Percentiles rank a stretch among this genome's conserved stretches.
phyloP scores from a whole-genome alignment of 2,797 vertebrate species.

The Sciurus carolinensis region DNA sequence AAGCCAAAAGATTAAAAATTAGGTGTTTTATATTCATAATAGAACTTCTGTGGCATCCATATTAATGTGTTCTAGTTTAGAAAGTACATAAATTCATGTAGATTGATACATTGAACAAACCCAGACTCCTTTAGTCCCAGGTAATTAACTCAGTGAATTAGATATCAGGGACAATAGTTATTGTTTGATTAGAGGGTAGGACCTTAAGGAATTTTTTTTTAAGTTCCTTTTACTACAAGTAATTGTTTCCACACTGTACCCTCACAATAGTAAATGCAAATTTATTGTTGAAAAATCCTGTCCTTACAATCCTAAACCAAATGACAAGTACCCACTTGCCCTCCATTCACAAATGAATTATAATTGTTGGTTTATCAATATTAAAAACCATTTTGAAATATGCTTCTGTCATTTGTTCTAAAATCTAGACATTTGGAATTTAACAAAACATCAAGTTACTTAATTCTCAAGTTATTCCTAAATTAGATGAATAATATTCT shows the following conservation, averaged over 20 bases:
- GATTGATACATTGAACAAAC: not conserved
- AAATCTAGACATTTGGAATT: not conserved
- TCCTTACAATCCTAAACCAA: not conserved
- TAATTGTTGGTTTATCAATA: not conserved
- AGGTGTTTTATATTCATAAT: not conserved
- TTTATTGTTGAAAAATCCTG: not conserved
- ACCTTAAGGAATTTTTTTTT: not conserved
- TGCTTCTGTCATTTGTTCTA: conserved; percentile 9
- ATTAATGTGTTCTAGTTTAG: not conserved
- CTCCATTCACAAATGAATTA: not conserved
- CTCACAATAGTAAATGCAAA: not conserved
- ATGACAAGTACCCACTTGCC: not conserved
- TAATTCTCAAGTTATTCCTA: conserved; percentile 25
- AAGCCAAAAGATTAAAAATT: not conserved
- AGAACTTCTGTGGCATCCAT: not conserved
- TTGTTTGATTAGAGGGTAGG: not conserved
- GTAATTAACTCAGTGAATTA: not conserved
- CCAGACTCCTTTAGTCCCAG: not conserved
- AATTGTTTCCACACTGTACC: not conserved
- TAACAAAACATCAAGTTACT: conserved; percentile 33
- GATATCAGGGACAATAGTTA: not conserved
- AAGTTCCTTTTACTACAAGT: not conserved
- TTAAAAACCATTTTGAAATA: not conserved
- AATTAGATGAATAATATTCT: not conserved
- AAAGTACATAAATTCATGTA: not conserved